Evolutionary conservation across 2,797 vertebrate species (phyloP).

Genomic region (Paedocypris micromegethes): DNA sequence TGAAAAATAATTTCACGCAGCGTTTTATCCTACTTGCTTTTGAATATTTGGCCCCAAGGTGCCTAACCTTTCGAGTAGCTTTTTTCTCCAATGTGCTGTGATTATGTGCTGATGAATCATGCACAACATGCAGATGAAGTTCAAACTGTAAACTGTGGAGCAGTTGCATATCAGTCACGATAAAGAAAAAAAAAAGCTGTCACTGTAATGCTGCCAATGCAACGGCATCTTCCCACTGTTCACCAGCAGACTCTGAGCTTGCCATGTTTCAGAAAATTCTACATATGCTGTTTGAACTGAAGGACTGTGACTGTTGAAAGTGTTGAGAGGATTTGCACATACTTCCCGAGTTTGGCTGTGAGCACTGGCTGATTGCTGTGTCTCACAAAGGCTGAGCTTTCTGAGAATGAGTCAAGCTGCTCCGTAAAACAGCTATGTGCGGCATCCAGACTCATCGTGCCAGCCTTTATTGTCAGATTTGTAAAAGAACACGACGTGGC

Average conservation of each 20-base stretch:
- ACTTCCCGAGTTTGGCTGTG: conserved; percentile 19
- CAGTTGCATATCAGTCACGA: conserved; percentile 7
- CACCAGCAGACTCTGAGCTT: conserved; percentile 7
- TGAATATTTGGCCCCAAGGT: too few relatives aligned
- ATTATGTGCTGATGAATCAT: conserved; percentile 4
- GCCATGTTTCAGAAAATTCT: conserved; percentile 11
- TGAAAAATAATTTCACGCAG: too few relatives aligned
- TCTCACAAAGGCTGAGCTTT: conserved; percentile 73
- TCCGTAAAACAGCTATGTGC: conserved; percentile 77
- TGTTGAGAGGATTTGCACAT: conserved; percentile 22
- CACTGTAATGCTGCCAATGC: conserved; percentile 6
- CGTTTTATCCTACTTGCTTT: too few relatives aligned
- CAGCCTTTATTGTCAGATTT: conserved; percentile 83
- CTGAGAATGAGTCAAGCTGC: conserved; percentile 68
- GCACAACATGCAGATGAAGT: conserved; percentile 4
- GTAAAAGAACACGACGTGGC: too few relatives aligned
- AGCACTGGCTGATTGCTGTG: conserved; percentile 20
- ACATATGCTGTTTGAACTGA: conserved; percentile 3
- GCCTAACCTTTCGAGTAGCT: too few relatives aligned
- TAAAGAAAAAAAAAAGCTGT: conserved; percentile 11
- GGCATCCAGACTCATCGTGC: conserved; percentile 87
- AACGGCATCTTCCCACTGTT: conserved; percentile 28
- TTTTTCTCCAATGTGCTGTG: neutral
- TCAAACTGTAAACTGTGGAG: conserved; percentile 6
- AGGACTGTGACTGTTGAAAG: neutral